Evolutionary conservation across 2,113 vertebrate genomes (phyloP).

Genomic region (Columba livia): DNA sequence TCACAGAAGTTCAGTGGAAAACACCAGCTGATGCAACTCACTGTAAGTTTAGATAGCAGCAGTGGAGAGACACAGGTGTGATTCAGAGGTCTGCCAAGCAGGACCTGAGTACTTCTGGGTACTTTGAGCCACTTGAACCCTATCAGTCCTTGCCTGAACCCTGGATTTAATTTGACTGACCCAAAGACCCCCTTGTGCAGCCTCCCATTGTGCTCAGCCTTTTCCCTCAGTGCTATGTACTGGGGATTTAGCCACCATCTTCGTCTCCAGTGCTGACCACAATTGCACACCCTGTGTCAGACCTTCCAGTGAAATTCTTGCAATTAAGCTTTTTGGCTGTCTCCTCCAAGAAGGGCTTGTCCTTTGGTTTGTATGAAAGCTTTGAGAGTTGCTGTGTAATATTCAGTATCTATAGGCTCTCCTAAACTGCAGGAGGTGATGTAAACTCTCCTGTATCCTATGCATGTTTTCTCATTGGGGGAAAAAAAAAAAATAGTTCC

Average conservation of each 20-base stretch:
- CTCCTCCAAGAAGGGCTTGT: not conserved
- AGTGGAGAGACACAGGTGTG: not conserved
- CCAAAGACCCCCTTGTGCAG: not conserved
- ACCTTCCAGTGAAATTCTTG: rapidly evolving
- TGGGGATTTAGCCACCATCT: not conserved
- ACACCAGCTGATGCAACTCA: not conserved
- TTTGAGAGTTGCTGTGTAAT: rapidly evolving
- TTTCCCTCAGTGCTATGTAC: not conserved
- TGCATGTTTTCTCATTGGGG: not conserved
- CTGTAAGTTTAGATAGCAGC: not conserved
- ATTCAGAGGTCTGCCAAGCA: not conserved
- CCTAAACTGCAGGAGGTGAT: not conserved
- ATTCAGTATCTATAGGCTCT: not conserved
- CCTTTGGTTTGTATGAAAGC: not conserved
- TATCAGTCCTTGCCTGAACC: not conserved
- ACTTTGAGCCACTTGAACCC: not conserved
- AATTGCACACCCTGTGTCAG: rapidly evolving
- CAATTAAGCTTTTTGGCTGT: not conserved
- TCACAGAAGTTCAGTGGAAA: not conserved
- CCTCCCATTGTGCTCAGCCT: rapidly evolving
- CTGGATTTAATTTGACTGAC: not conserved
- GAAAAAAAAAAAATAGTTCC: not conserved
- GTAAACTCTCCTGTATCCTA: not conserved
- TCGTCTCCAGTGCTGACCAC: not conserved
- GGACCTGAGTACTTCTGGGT: not conserved